Evolutionary conservation across 2,888 invertebrate species (phyloP).

Genomic region (Dryobota labecula): DNA sequence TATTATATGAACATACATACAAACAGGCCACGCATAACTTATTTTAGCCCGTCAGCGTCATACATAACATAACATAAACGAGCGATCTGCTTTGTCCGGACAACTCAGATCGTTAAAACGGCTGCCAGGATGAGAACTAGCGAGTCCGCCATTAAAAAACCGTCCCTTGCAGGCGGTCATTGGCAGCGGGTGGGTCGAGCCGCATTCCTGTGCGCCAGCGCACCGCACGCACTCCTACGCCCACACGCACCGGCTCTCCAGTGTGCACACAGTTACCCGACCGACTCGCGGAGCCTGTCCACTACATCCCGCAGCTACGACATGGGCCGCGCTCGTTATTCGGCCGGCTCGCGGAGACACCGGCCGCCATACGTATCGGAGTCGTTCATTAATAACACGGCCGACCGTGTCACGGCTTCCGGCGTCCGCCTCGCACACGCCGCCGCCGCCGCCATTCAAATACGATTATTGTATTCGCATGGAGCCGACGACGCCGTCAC

Average conservation of each 20-base stretch:
- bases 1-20: slow-evolving; percentile 24
- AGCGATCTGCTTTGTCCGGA: slow-evolving; percentile 74
- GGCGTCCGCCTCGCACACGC: slow-evolving; percentile 74
- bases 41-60: slow-evolving; percentile 56
- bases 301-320: slow-evolving; percentile 34
- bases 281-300: slow-evolving; percentile 57
- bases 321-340: slow-evolving; percentile 61
- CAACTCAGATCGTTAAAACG: slow-evolving; percentile 78
- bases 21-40: slow-evolving; percentile 48
- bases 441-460: slow-evolving; percentile 79
- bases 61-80: slow-evolving; percentile 62
- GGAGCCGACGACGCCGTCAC: slow-evolving; percentile 68
- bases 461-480: slow-evolving; percentile 85
- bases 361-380: slow-evolving; percentile 75
- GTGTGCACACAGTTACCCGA: slow-evolving; percentile 66
- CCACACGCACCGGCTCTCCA: slow-evolving; percentile 77
- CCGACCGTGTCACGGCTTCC: slow-evolving; percentile 86
- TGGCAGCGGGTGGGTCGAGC: slow-evolving; percentile 89
- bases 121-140: slow-evolving; percentile 83
- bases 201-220: slow-evolving; percentile 89
- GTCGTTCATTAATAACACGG: slow-evolving; percentile 86
- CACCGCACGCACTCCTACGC: slow-evolving; percentile 83
- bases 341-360: slow-evolving; percentile 71
- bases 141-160: slow-evolving; percentile 85
- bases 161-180: slow-evolving; percentile 88